phyloP scores from a whole-genome alignment of 1,140 invertebrate species.

The Stenopsyche tienmushanensis region DNA sequence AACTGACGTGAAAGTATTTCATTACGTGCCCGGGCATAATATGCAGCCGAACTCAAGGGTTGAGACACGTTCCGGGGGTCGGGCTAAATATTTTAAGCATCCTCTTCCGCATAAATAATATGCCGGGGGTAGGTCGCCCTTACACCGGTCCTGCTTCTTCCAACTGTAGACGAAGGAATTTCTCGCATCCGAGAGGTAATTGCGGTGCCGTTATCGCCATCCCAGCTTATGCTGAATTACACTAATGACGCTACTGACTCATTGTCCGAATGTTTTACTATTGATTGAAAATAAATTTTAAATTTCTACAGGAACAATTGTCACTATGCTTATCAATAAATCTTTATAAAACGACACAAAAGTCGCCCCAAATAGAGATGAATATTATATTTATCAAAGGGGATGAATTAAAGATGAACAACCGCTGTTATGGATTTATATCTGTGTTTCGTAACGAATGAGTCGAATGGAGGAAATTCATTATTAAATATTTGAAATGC shows the following conservation, averaged over 20 bases:
- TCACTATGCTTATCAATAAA: no score
- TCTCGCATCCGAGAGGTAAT: slow-evolving; percentile 22
- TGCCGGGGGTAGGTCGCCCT: slow-evolving; percentile 13
- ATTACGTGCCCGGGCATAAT: slow-evolving; percentile 42
- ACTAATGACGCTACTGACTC: slow-evolving; percentile 3
- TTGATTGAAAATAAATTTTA: no score
- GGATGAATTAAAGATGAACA: no score
- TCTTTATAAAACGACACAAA: no score
- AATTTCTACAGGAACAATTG: no score
- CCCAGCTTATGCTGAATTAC: slow-evolving; percentile 8
- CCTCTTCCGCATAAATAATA: slow-evolving; percentile 37
- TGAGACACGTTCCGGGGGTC: slow-evolving; percentile 37
- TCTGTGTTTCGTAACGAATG: no score
- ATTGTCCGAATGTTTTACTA: not conserved
- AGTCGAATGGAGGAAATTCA: no score
- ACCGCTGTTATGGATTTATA: no score
- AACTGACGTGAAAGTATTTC: slow-evolving; percentile 43
- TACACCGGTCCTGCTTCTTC: not conserved
- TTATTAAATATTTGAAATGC: no score
- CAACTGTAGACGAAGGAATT: slow-evolving; percentile 1
- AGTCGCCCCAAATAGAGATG: no score
- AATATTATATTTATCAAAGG: no score
- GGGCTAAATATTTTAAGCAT: slow-evolving; percentile 37
- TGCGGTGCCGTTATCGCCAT: slow-evolving; percentile 23
- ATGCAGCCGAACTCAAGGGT: slow-evolving; percentile 36